These are phyloP conservation scores for mouse (Mus musculus) DNA, from an alignment of 2,113 vertebrate genomes.

Conservation along the genomic window DNA sequence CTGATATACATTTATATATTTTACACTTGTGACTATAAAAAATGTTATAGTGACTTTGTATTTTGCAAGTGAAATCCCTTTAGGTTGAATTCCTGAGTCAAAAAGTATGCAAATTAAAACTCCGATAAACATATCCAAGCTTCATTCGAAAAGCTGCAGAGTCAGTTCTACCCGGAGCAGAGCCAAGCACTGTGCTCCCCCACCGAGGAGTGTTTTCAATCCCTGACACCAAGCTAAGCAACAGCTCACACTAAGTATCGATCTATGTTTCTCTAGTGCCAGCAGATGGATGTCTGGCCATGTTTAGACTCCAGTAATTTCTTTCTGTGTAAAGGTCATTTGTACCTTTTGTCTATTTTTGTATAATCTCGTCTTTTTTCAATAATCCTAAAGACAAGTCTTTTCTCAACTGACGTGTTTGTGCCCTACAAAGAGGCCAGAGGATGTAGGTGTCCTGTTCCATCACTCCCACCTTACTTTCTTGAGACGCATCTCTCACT, in stretches of 20 bases:
- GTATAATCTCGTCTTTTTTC: background rate
- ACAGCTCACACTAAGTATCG: background rate
- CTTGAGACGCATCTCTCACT: background rate
- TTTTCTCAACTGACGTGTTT: background rate
- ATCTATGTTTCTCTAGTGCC: background rate
- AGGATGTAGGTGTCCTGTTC: background rate
- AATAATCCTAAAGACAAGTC: background rate
- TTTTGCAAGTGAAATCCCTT: background rate
- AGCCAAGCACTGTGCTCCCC: background rate
- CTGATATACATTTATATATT: background rate
- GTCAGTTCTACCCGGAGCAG: background rate
- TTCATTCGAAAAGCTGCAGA: background rate
- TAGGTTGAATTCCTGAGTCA: background rate
- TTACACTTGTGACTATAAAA: background rate
- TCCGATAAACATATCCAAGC: background rate
- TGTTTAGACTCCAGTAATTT: background rate
- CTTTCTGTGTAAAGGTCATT: background rate
- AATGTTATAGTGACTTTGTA: background rate
- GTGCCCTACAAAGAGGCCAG: too few relatives aligned
- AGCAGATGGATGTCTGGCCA: fast-evolving
- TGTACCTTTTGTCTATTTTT: background rate
- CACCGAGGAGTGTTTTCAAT: background rate
- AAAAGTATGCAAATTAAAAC: background rate
- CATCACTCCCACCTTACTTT: background rate
- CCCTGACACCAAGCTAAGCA: background rate